Base-by-base conservation (phyloP, 2,888 invertebrate species). In the Plagiodera versicolora region DNA sequence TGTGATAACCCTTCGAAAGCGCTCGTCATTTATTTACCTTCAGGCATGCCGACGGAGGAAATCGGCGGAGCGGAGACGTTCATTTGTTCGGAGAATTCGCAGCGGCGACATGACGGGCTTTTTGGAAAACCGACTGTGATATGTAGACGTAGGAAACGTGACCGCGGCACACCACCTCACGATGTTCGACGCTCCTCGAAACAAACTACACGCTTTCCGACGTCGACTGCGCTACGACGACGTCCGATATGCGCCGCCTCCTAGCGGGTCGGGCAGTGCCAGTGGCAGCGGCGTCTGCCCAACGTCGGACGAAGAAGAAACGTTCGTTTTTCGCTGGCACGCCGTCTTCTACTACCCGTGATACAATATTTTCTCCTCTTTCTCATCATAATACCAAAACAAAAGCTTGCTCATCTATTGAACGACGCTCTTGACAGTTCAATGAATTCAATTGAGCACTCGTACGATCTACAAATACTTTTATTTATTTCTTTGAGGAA, bases 151-250 rank as follows among this genome's bases (percentile, higher is more conserved):
- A 62, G 68, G 70, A 65, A 69, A 64, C 67, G 66, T 65, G 67
- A 66, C 67, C 71, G n/a, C 67, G 71, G 70, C 70, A 69, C 71
- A 65, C 67, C 50, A 73, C 69, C 71, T 70, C 65, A 70, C 74
- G 72, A 69, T 72, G 39, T 14, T 44, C 24, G 20, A 20, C 53
- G 24, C 4, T 44, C 72, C 75, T 74, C 76, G 72, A 70, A 70
- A 71, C 74, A 76, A 73, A 77, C 77, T 77, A 75, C 77, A 76
- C 73, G 74, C 72, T 74, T 67, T 70, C 67, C 72, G 73, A 73
- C 73, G 74, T 71, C 74, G 73, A 73, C 67, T 74, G 72, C 73
- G 74, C 74, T 67, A 66, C 73, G 72, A 60, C 69, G 65, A 59
- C 64, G 64, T 64, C 58, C 63, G 56, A 71, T 68, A 67, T 64